phyloP scores from a whole-genome alignment of 53 echinoderm and acorn worm species.

The Antedon mediterranea region DNA sequence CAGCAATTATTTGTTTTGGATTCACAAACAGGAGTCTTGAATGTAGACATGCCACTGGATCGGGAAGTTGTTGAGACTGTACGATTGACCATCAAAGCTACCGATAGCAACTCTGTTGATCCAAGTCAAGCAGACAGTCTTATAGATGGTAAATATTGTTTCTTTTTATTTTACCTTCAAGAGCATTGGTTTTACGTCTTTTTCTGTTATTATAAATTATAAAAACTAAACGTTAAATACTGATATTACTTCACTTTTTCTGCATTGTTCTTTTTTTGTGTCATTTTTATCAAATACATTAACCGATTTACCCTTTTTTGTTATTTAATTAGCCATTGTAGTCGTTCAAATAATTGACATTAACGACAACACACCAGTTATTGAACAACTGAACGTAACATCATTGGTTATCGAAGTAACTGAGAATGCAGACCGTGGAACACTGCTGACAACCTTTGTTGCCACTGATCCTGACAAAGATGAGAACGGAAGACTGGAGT shows the following conservation, averaged over 20 bases:
- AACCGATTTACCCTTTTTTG: not conserved
- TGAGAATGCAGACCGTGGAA: constrained; percentile 34
- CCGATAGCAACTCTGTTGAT: constrained; percentile 25
- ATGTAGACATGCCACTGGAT: constrained; percentile 36
- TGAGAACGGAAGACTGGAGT: constrained; percentile 28
- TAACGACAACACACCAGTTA: constrained; percentile 78
- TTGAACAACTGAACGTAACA: constrained; percentile 28
- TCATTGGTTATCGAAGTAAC: constrained; percentile 33
- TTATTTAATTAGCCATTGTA: constrained; percentile 27
- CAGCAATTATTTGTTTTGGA: not conserved
- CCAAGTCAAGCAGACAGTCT: not conserved
- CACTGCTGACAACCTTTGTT: constrained; percentile 9
- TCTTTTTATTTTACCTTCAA: not conserved
- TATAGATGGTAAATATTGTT: not conserved
- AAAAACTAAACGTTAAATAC: too few species aligned
- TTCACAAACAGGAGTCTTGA: constrained; percentile 45
- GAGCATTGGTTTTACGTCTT: too few species aligned
- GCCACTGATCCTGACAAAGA: constrained; percentile 55
- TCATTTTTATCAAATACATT: not conserved
- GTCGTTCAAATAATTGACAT: constrained; percentile 58
- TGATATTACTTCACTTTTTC: too few species aligned
- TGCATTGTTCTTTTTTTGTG: too few species aligned
- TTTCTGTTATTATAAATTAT: too few species aligned
- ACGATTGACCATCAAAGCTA: constrained; percentile 72
- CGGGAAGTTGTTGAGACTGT: constrained; percentile 54